phyloP scores from a whole-genome alignment of 2,797 vertebrate genomes.

The Orestias chungarensis region DNA sequence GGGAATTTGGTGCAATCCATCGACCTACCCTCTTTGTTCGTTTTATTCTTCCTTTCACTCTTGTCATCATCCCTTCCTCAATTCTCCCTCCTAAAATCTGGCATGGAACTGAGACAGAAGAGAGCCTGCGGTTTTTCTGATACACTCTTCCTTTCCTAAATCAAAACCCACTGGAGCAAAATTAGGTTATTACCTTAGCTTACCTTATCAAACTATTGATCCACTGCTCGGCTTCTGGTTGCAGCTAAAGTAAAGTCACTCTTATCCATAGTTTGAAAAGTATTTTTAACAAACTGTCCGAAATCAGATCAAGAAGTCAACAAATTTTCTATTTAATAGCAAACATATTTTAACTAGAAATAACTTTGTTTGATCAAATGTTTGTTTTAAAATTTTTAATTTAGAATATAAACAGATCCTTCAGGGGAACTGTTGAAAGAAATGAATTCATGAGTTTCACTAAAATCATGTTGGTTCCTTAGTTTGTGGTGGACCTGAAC shows the following conservation, averaged over 20 bases:
- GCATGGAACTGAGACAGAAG: conserved; percentile 65
- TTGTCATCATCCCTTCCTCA: conserved; percentile 45
- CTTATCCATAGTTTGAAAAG: conserved; percentile 4
- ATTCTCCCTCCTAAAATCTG: conserved; percentile 62
- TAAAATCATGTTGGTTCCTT: conserved; percentile 28
- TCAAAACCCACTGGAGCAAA: conserved; percentile 75
- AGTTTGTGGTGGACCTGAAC: conserved; percentile 38
- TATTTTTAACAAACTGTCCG: conserved; percentile 4
- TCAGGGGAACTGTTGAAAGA: conserved; percentile 55
- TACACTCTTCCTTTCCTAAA: conserved; percentile 76
- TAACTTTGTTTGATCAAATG: conserved; percentile 27
- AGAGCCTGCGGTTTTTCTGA: conserved; percentile 72
- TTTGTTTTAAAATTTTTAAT: conserved; percentile 48
- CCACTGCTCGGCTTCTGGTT: background rate
- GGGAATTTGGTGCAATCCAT: conserved; percentile 57
- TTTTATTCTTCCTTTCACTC: conserved; percentile 57
- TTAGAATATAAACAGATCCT: conserved; percentile 45
- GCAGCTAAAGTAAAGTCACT: conserved; percentile 3
- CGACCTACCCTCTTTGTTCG: conserved; percentile 65
- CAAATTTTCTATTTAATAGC: conserved; percentile 21
- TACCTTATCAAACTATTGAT: conserved; percentile 7
- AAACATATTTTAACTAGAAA: conserved; percentile 8
- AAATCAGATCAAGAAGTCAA: conserved; percentile 11
- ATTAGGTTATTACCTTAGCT: conserved; percentile 78
- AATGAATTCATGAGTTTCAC: conserved; percentile 62